phyloP scores from a whole-genome alignment of 1,140 invertebrate species.

The Diabrotica virgifera region DNA sequence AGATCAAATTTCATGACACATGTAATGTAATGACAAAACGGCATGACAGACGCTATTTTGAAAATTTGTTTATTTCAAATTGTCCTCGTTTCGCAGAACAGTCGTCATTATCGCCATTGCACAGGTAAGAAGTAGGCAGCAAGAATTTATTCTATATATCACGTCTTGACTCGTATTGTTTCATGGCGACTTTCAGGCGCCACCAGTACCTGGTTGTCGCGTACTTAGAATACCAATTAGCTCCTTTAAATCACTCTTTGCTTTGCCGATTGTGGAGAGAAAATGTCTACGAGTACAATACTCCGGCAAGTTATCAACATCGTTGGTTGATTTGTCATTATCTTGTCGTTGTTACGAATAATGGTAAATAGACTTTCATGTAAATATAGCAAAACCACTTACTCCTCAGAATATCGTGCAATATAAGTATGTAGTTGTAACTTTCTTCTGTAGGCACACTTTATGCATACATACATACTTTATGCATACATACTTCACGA shows the following conservation, averaged over 20 bases:
- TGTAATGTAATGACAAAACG: too few species aligned
- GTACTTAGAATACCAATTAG: constrained; percentile 36
- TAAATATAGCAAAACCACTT: too few species aligned
- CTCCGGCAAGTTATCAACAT: too few species aligned
- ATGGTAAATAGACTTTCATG: too few species aligned
- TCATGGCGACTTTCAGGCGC: constrained; percentile 30
- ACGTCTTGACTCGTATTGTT: constrained; percentile 34
- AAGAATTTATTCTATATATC: constrained; percentile 26
- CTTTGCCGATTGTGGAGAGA: background rate
- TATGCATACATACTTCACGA: too few species aligned
- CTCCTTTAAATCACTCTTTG: constrained; percentile 24
- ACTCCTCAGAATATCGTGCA: too few species aligned
- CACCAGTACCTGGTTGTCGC: constrained; percentile 31
- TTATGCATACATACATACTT: too few species aligned
- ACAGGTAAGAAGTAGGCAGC: constrained; percentile 16
- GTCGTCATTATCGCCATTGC: background rate
- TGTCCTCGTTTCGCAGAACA: background rate
- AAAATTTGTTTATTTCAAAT: background rate
- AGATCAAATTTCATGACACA: too few species aligned
- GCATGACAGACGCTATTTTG: background rate
- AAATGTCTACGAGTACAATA: background rate
- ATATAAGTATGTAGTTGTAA: too few species aligned
- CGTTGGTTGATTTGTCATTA: too few species aligned
- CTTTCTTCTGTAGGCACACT: too few species aligned
- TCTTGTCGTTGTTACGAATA: too few species aligned